Evolutionary conservation across 1,140 invertebrate genomes (phyloP).

Genomic region (Eupeodes corollae): DNA sequence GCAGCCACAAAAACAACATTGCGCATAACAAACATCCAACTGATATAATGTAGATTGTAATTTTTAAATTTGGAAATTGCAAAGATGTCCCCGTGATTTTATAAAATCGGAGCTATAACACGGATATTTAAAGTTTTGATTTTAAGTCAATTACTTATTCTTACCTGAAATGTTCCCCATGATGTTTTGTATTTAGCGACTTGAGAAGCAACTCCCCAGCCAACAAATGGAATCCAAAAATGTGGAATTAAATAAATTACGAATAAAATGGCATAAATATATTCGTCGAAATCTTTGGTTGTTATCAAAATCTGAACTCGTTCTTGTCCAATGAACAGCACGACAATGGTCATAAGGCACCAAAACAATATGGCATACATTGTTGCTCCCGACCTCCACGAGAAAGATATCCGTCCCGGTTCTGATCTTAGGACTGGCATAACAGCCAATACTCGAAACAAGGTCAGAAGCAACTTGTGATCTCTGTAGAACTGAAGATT

Average conservation of each 20-base stretch:
- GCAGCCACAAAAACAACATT: constrained; percentile 42
- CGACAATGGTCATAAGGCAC: constrained; percentile 40
- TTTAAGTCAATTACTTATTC: neutral
- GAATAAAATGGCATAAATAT: constrained; percentile 50
- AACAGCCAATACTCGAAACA: constrained; percentile 46
- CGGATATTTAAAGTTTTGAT: neutral
- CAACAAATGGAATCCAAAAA: constrained; percentile 38
- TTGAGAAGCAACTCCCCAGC: constrained; percentile 49
- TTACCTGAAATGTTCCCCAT: constrained; percentile 46
- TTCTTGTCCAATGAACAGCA: constrained; percentile 45
- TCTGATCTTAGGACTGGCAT: constrained; percentile 46
- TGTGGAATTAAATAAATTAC: constrained; percentile 49
- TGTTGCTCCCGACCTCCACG: constrained; percentile 44
- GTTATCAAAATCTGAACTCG: constrained; percentile 42
- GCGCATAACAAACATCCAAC: constrained; percentile 46
- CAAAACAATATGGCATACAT: constrained; percentile 49
- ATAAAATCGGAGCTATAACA: constrained; percentile 40
- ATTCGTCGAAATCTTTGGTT: constrained; percentile 48
- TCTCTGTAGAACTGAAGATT: constrained; percentile 46
- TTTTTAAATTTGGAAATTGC: constrained; percentile 45
- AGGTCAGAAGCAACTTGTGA: constrained; percentile 45
- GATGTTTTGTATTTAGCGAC: constrained; percentile 52
- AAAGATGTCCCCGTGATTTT: constrained; percentile 43
- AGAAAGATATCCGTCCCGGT: constrained; percentile 43
- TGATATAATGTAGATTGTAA: constrained; percentile 44